Conservation (phyloP, 2,113 vertebrate genomes). For the Hemibagrus wyckioides region DNA sequence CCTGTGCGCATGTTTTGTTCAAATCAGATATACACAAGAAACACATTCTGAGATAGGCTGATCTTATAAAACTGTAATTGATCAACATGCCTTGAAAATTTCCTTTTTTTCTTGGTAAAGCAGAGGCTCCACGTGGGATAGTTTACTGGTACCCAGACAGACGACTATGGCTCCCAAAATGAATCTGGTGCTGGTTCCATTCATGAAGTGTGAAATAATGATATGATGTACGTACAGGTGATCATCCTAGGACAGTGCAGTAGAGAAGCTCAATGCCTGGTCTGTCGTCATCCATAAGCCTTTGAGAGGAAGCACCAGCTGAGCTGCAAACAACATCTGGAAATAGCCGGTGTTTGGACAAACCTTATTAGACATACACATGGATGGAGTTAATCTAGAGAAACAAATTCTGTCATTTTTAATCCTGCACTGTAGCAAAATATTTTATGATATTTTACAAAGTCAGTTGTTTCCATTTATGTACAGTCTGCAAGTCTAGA, state of each 20-base stretch:
- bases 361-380: constrained; percentile 2
- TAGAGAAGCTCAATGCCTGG: neutral
- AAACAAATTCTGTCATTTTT: constrained; percentile 9
- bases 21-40: neutral
- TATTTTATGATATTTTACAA: neutral
- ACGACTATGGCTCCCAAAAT: neutral
- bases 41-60: constrained; percentile 22
- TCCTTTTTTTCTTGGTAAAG: constrained; percentile 22
- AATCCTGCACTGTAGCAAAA: neutral
- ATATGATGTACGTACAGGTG: neutral
- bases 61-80: constrained; percentile 10
- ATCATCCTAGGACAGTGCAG: constrained; percentile 13
- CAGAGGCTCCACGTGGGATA: neutral
- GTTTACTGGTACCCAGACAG: constrained; percentile 3
- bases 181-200: constrained; percentile 6
- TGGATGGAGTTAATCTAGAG: neutral
- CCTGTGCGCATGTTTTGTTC: neutral
- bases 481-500: neutral
- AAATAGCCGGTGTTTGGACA: constrained; percentile 36
- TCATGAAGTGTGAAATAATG: neutral
- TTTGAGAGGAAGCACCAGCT: constrained; percentile 29
- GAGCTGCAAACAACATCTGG: constrained; percentile 13
- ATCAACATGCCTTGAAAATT: constrained; percentile 16
- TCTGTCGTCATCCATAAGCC: constrained; percentile 9
- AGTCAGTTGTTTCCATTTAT: neutral